A percentile compares a stretch with the other conserved stretches of the same genome.
phyloP scores from a whole-genome alignment of 2,113 vertebrate species.

The Nipponia nippon region DNA sequence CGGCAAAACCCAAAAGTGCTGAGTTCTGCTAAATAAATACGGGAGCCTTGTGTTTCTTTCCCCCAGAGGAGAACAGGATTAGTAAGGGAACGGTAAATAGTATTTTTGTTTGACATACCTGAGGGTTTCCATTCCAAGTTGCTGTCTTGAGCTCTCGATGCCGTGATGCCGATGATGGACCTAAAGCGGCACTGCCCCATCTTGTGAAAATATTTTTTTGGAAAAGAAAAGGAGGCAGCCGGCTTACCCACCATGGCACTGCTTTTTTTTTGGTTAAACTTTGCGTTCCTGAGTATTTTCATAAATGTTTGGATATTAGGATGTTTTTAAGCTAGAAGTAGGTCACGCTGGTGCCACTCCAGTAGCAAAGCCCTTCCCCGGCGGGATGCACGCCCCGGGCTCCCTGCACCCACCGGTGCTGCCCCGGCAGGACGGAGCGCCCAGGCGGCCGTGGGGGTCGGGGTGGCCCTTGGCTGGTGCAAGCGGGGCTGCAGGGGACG shows the following conservation, averaged over 20 bases:
- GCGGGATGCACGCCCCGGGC: too few species aligned
- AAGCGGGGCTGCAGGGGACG: neutral
- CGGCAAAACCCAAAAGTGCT: conserved; percentile 38
- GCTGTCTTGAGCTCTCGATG: neutral
- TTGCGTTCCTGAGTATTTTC: neutral
- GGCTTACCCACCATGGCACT: neutral
- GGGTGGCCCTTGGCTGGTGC: neutral
- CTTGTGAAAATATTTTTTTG: neutral
- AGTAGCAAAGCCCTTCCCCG: neutral
- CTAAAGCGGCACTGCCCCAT: neutral
- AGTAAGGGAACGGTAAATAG: neutral
- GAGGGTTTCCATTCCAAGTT: conserved; percentile 37
- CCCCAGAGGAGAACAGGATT: neutral
- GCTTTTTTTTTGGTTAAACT: neutral
- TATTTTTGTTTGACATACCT: conserved; percentile 60
- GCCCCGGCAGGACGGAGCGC: rapidly evolving
- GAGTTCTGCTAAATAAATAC: conserved; percentile 41
- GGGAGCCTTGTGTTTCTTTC: conserved; percentile 10
- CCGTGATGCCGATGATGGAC: neutral
- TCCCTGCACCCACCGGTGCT: neutral
- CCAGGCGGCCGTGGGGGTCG: rapidly evolving
- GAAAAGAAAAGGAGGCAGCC: neutral
- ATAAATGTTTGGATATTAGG: neutral
- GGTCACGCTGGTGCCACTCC: neutral
- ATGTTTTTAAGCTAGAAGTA: neutral